Percentiles rank a stretch among this genome's conserved stretches.
phyloP scores from a whole-genome alignment of 2,797 vertebrate species.

The Peromyscus attwateri region DNA sequence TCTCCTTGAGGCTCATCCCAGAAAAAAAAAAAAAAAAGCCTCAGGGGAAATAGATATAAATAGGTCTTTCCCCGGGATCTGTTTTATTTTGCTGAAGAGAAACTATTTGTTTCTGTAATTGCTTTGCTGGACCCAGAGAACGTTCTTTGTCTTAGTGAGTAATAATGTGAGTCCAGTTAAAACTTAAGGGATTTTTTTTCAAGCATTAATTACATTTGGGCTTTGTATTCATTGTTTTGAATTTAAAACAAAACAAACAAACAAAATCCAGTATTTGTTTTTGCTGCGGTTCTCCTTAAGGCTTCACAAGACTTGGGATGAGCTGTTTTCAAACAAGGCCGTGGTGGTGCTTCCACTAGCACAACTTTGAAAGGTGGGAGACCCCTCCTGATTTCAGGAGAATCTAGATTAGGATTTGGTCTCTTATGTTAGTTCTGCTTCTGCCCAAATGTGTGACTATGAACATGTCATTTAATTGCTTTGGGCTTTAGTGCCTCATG shows the following conservation, averaged over 20 bases:
- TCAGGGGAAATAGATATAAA: constrained; percentile 71
- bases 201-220: constrained; percentile 45
- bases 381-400: neutral
- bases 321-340: neutral
- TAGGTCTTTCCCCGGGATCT: neutral
- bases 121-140: constrained; percentile 57
- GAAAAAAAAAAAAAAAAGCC: neutral
- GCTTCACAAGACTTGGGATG: neutral
- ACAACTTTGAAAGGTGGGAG: neutral
- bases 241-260: neutral
- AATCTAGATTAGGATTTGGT: neutral
- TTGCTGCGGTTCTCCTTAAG: neutral
- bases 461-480: neutral
- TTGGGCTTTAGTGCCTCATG: neutral
- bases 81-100: constrained; percentile 69
- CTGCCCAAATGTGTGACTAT: neutral
- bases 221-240: constrained; percentile 53
- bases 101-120: constrained; percentile 76
- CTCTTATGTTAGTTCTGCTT: neutral
- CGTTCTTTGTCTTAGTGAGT: constrained; percentile 55
- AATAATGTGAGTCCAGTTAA: constrained; percentile 65
- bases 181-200: constrained; percentile 49
- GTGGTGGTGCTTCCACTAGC: neutral
- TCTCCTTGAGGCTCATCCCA: constrained; percentile 65
- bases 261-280: neutral